phyloP scores from a whole-genome alignment of 2,888 invertebrate species.

The Agrochola macilenta region DNA sequence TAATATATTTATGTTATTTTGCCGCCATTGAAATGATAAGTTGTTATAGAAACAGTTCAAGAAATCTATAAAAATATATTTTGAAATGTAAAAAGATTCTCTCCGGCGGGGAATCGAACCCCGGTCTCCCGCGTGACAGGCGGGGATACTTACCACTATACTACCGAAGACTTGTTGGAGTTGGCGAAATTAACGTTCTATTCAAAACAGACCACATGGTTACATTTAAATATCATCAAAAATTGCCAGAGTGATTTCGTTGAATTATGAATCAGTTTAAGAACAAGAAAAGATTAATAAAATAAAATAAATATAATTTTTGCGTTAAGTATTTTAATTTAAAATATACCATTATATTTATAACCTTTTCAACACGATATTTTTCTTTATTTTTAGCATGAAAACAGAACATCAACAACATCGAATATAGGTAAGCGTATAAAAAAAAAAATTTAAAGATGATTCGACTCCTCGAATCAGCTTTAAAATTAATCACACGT shows the following conservation, averaged over 20 bases:
- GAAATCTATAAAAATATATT: neutral
- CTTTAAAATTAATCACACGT: no score
- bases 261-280: neutral
- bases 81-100: constrained; percentile 55
- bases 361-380: no score
- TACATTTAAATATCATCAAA: no score
- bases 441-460: neutral
- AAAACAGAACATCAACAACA: neutral
- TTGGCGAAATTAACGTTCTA: neutral
- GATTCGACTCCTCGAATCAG: neutral
- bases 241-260: neutral
- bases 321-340: neutral
- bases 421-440: no score
- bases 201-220: neutral
- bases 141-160: constrained; percentile 91
- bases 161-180: constrained; percentile 70
- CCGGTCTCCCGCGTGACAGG: constrained; percentile 90
- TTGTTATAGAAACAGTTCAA: neutral
- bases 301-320: neutral
- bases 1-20: neutral
- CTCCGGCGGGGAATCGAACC: constrained; percentile 73
- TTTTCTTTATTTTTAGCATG: neutral
- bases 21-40: neutral
- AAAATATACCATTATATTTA: neutral
- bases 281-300: neutral